Conservation (phyloP, 1,140 invertebrate genomes). For the Atopsyche davidsoni region DNA sequence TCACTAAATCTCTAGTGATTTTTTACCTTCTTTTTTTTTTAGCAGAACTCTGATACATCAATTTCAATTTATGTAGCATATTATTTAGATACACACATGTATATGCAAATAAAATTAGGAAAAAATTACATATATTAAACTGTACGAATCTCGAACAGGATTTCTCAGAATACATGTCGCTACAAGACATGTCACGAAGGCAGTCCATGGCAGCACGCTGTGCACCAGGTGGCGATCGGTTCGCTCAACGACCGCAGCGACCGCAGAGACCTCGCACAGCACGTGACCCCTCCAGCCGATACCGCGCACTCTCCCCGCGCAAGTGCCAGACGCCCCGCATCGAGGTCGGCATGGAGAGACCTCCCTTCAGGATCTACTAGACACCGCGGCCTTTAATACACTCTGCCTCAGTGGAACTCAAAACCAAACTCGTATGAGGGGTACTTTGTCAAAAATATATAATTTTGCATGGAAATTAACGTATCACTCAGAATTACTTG, state of each 20-base stretch:
- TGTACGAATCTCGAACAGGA: constrained; percentile 13
- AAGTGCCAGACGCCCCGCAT: constrained; percentile 27
- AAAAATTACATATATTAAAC: background rate
- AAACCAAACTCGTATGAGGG: too few relatives aligned
- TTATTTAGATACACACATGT: background rate
- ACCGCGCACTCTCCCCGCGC: constrained; percentile 12
- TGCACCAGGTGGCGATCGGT: too few relatives aligned
- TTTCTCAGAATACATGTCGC: constrained; percentile 23
- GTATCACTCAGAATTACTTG: too few relatives aligned
- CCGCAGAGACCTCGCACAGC: constrained; percentile 26
- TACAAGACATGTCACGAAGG: constrained; percentile 24
- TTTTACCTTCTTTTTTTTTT: too few relatives aligned
- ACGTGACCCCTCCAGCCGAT: constrained; percentile 15
- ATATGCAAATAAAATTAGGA: background rate
- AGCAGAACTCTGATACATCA: background rate
- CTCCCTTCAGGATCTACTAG: constrained; percentile 28
- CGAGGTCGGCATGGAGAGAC: constrained; percentile 24
- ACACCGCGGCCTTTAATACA: too few relatives aligned
- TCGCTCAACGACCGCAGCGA: constrained; percentile 4
- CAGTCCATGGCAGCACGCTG: constrained; percentile 11
- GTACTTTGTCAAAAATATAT: too few relatives aligned
- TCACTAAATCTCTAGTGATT: too few relatives aligned
- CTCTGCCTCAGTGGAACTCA: background rate
- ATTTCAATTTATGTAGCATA: background rate
- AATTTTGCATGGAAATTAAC: too few relatives aligned